Evolutionary conservation across 2,888 invertebrate genomes (phyloP), one percentile per base, ranked within the genome.

Genomic region (Drosophila helvetica): DNA sequence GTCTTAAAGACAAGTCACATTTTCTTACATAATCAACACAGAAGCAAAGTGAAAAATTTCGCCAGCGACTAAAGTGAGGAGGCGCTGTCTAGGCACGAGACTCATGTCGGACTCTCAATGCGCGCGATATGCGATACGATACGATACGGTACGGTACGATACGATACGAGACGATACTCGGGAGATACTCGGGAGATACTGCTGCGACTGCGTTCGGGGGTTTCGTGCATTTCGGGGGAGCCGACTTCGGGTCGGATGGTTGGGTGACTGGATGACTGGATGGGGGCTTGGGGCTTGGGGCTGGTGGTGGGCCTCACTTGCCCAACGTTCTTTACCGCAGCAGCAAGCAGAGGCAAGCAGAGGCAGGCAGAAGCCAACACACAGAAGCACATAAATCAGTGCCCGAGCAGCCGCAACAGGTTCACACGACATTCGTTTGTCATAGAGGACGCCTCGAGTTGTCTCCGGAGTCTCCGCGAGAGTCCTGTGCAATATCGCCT

Each of bases 381-480:
- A 72, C 89, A 72, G n/a, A n/a, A n/a, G n/a, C 22, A 22, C 86
- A 88, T 89, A 87, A 87, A 89, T 84, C 82, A 87, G 74, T 76
- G 87, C 73, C 71, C 76, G 56, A 75, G 74, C 62, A 70, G 61
- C 80, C 64, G 89, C 88, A 88, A 88, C 88, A 89, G 89, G 87
- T 89, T 85, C 88, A 88, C 79, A 87, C 76, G 80, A 78, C 76
- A 74, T 77, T 81, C 85, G 83, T 75, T 82, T 82, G 87, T 75
- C 87, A 84, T 76, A 76, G 83, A 74, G 78, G 69, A 78, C 76
- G 83, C 77, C 69, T 83, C 88, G 84, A 38, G 38, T 65, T 8
- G 27, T 27, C 27, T 27, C 27, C 27, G 2, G 27, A 27, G 71
- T 64, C 56, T 72, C 50, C 64, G 59, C 38, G 38, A 10, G 30